Conservation (phyloP, 2,888 invertebrate species). For the Tiliacea citrago region DNA sequence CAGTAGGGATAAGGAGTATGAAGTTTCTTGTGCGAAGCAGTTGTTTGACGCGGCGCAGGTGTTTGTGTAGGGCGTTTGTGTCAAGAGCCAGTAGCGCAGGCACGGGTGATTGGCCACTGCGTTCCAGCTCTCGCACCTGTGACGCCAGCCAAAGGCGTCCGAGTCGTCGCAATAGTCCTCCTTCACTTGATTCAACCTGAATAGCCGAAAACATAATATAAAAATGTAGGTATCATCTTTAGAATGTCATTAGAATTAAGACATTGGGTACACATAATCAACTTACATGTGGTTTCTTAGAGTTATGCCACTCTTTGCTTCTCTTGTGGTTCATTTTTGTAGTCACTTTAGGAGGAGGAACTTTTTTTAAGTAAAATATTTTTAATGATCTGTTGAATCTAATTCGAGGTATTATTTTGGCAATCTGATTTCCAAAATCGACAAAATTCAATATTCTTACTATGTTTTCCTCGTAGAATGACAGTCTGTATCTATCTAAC, state of each 20-base stretch:
- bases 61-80: slow-evolving; percentile 94
- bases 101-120: slow-evolving; percentile 90
- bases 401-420: slow-evolving; percentile 92
- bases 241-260: background rate
- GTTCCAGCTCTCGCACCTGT: slow-evolving; percentile 96
- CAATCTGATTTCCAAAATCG: slow-evolving; percentile 94
- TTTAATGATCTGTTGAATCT: slow-evolving; percentile 90
- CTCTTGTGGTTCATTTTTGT: slow-evolving; percentile 85
- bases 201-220: slow-evolving; percentile 13
- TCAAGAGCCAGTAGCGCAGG: slow-evolving; percentile 98
- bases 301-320: slow-evolving; percentile 87
- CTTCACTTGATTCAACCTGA: slow-evolving; percentile 77
- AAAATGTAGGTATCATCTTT: background rate
- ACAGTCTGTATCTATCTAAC: slow-evolving; percentile 89
- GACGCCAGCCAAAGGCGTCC: slow-evolving; percentile 97
- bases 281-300: slow-evolving; percentile 84
- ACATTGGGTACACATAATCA: background rate
- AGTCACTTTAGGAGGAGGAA: slow-evolving; percentile 76
- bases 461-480: slow-evolving; percentile 93
- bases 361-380: slow-evolving; percentile 86
- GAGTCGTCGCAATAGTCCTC: slow-evolving; percentile 95
- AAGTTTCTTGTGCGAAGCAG: slow-evolving; percentile 95
- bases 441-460: slow-evolving; percentile 94
- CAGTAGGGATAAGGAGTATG: slow-evolving; percentile 96
- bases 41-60: slow-evolving; percentile 95